Conservation (phyloP, 2,113 vertebrate genomes). For the Collichthys lucidus region DNA sequence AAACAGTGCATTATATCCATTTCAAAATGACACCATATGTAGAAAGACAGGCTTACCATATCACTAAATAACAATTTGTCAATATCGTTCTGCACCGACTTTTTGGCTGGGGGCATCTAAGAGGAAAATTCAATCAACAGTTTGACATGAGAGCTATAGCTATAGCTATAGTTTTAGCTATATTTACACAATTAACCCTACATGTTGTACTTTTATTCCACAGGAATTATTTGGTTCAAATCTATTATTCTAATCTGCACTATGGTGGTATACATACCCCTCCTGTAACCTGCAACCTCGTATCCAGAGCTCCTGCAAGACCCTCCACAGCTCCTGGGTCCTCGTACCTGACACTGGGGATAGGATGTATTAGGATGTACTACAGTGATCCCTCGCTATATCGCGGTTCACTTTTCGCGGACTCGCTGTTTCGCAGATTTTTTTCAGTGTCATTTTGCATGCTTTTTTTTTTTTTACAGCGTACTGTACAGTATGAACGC, state of each 20-base stretch:
- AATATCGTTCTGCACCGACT: conserved; percentile 71
- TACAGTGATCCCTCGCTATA: too few species aligned
- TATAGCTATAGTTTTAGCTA: not conserved
- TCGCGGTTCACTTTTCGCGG: too few species aligned
- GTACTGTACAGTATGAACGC: too few species aligned
- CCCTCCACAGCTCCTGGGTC: conserved; percentile 84
- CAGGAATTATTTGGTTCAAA: not conserved
- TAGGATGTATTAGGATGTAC: not conserved
- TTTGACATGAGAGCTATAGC: not conserved
- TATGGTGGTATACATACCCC: conserved; percentile 70
- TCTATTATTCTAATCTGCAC: not conserved
- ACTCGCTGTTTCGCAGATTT: too few species aligned
- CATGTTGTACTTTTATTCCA: not conserved
- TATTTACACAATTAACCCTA: not conserved
- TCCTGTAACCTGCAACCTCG: conserved; percentile 83
- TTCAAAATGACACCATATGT: not conserved
- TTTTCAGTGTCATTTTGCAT: too few species aligned
- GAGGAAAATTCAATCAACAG: not conserved
- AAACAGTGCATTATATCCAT: not conserved
- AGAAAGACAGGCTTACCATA: conserved; percentile 59
- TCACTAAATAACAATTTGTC: conserved; percentile 79
- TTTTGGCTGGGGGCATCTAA: conserved; percentile 66
- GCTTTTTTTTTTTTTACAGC: too few species aligned
- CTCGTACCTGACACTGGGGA: conserved; percentile 82
- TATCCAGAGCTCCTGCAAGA: conserved; percentile 84